Base-by-base conservation (phyloP, 2,113 vertebrate species). In the Plecturocebus donacophilus region DNA sequence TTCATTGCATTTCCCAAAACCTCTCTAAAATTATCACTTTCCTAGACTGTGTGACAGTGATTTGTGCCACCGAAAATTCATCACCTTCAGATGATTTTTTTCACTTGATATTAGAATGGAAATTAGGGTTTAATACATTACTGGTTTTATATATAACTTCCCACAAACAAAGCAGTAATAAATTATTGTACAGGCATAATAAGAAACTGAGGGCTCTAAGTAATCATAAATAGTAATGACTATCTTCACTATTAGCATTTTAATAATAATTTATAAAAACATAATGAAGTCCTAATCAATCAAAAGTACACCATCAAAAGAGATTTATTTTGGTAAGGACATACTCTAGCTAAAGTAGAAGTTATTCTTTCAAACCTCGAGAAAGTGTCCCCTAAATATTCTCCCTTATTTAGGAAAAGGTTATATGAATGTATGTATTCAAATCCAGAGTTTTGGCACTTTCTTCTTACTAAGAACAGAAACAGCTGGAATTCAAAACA, bases 21-120 rank as follows among this genome's bases (percentile, higher is more conserved):
- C 32, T 96, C n/a, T 94, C 97, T 98, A 95, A 97, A 96, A 97
- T 91, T 97, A 96, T 86, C 88, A 96, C 73, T 95, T 94, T 83
- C 52, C 87, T 85, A 81, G 47, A 66, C 86, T 76, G 8, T 89
- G 19, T 96, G 90, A 97, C 94, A 93, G 89, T 96, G 93, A 97
- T 82, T 81, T 75, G 87, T 96, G 45, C 45, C 70, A 95, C 49
- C 0, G 1, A 94, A 92, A 93, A 91, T 96, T 89, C 38, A 87
- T 92, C n/a, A 90, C 38, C 35, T 97, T 94, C 56, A 76, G 70
- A 81, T 76, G 21, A 79, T 35, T 64, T 84, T 96, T 91, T 94
- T 73, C 54, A 93, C 68, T 94, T 54, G 2, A 54, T 93, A 90
- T 85, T 87, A 96, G 64, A 90, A 73, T 52, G 25, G 8, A 97